Conservation (phyloP, 2,113 vertebrate genomes). For the Xiphias gladius region DNA sequence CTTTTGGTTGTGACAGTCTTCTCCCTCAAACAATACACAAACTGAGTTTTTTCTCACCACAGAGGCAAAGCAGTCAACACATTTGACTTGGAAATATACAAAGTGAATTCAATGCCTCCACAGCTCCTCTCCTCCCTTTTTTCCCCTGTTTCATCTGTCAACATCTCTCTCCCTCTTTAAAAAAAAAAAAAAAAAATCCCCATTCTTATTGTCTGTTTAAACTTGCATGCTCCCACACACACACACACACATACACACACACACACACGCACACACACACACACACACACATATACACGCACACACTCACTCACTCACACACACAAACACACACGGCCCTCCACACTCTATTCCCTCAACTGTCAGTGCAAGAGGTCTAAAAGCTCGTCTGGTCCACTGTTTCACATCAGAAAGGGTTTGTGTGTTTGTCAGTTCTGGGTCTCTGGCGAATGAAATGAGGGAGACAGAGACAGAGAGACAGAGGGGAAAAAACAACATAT, state of each 20-base stretch:
- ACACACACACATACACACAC: too few species aligned
- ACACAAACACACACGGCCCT: slow-evolving; percentile 34
- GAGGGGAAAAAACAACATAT: slow-evolving; percentile 63
- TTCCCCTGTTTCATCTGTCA: slow-evolving; percentile 71
- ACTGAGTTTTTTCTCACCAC: slow-evolving; percentile 38
- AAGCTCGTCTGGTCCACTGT: slow-evolving; percentile 79
- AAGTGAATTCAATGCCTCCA: slow-evolving; percentile 69
- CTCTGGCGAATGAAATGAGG: slow-evolving; percentile 62
- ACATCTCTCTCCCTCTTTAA: slow-evolving; percentile 59
- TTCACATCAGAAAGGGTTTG: slow-evolving; percentile 83
- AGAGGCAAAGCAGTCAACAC: slow-evolving; percentile 57
- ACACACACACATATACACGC: not conserved
- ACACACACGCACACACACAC: slow-evolving; percentile 17
- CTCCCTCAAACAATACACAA: slow-evolving; percentile 55
- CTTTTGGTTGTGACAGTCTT: slow-evolving; percentile 47
- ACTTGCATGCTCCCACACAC: slow-evolving; percentile 78
- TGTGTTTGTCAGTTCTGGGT: slow-evolving; percentile 83
- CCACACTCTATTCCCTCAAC: slow-evolving; percentile 78
- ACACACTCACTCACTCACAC: slow-evolving; percentile 11
- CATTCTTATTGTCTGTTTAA: slow-evolving; percentile 84
- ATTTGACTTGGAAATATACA: slow-evolving; percentile 77
- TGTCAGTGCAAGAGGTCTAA: slow-evolving; percentile 82
- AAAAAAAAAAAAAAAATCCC: slow-evolving; percentile 66
- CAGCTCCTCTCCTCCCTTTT: slow-evolving; percentile 56
- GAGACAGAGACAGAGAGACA: slow-evolving; percentile 46